Evolutionary conservation across 2,888 invertebrate genomes (phyloP), one percentile per base, ranked within the genome.

Genomic region (Sicus ferrugineus): DNA sequence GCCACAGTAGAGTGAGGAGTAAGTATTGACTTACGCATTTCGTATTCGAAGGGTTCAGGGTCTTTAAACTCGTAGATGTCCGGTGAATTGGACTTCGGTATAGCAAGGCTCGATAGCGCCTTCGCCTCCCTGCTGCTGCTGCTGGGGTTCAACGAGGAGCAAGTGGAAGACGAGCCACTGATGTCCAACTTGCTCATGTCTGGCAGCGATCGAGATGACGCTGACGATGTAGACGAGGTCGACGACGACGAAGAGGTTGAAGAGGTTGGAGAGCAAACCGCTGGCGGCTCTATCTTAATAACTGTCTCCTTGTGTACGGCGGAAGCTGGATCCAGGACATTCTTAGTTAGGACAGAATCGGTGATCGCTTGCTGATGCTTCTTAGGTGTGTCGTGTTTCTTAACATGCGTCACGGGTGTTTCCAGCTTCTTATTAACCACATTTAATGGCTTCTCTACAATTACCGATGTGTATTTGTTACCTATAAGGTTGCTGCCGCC

Each of bases 41-140:
- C 94, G 75, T 94, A 90, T 81, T 94, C 94, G 80, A 94, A 94
- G 0, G 94, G 94, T 83, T 95, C 94, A 0, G 94, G 93, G 83
- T 95, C 94, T 83, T 94, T 94, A 80, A 95, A 95, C 83, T 95
- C 94, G 79, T 95, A 95, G 71, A 94, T 90, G 80, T 95, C 94
- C 67, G 81, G 75, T 2, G 77, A 77, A 0, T 75, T 73, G 14
- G 75, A 64, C 26, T 72, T 74, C 9, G 72, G 64, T 2, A 73
- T 70, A 54, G 64, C 68, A 50, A 19, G 26, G 26, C 38, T 7
- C 38, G 26, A 3, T 23, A 6, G 14, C 14, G 14, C 26, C n/a
- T 61, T 42, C 2, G 58, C 19, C 14, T 31, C 68, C 71, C 70
- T 7, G 50, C 50, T 21, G 69, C 56, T 3, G 72, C n/a, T n/a